phyloP scores from a whole-genome alignment of 2,888 invertebrate genomes.

The Protodeltote pygarga region DNA sequence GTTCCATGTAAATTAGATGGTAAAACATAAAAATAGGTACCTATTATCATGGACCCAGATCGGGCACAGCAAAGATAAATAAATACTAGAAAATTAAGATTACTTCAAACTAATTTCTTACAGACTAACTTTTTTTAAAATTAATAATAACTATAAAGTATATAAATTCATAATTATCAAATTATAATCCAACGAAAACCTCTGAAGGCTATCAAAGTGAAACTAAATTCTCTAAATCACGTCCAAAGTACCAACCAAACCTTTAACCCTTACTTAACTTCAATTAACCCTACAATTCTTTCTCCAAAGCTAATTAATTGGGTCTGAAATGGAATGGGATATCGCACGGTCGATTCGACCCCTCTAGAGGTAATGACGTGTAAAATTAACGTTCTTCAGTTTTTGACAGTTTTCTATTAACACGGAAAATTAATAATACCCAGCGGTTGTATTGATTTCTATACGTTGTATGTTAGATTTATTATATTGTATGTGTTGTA shows the following conservation, averaged over 20 bases:
- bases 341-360: conserved; percentile 42
- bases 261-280: conserved; percentile 39
- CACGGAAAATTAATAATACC: conserved; percentile 46
- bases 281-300: conserved; percentile 46
- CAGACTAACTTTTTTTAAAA: too few relatives aligned
- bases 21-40: too few relatives aligned
- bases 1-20: too few relatives aligned
- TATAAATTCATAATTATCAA: not conserved
- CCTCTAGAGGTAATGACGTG: conserved; percentile 46
- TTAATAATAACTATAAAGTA: too few relatives aligned
- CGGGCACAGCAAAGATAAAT: too few relatives aligned
- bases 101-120: too few relatives aligned
- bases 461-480: conserved; percentile 20
- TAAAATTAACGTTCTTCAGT: conserved; percentile 51
- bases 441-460: conserved; percentile 25
- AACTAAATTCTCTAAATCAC: conserved; percentile 21
- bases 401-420: conserved; percentile 56
- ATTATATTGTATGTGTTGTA: conserved; percentile 3
- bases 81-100: too few relatives aligned
- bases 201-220: conserved; percentile 7
- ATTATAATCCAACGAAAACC: not conserved
- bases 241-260: conserved; percentile 18
- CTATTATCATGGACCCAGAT: too few relatives aligned
- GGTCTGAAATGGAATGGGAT: conserved; percentile 42
- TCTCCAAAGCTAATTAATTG: conserved; percentile 48